A percentile compares a stretch with the other conserved stretches of the same genome.
phyloP scores from a whole-genome alignment of 2,113 vertebrate genomes.

The Oreochromis spilurus region DNA sequence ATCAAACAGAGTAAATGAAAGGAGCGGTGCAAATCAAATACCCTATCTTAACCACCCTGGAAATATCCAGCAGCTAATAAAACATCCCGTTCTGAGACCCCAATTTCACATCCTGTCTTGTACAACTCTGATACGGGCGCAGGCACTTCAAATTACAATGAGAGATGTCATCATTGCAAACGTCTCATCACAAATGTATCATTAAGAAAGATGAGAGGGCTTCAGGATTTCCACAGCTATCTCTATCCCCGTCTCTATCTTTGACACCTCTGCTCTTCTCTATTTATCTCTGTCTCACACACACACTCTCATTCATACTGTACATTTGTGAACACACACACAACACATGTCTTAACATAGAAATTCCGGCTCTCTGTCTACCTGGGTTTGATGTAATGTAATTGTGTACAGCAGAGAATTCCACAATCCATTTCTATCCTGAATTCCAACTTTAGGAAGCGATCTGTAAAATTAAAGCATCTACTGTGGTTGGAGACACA shows the following conservation, averaged over 20 bases:
- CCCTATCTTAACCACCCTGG: constrained; percentile 38
- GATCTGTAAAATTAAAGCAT: background rate
- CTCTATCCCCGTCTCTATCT: constrained; percentile 1
- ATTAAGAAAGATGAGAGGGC: constrained; percentile 29
- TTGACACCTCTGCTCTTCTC: background rate
- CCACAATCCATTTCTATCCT: background rate
- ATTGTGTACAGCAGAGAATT: background rate
- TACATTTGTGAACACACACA: background rate
- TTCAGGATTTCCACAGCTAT: constrained; percentile 12
- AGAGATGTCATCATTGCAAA: constrained; percentile 29
- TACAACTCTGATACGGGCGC: background rate
- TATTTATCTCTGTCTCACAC: background rate
- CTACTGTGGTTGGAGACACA: background rate
- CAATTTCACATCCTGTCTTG: constrained; percentile 35
- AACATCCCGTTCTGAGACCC: constrained; percentile 31
- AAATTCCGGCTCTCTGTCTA: background rate
- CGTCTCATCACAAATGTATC: constrained; percentile 18
- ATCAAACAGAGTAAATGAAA: constrained; percentile 57
- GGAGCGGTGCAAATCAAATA: constrained; percentile 51
- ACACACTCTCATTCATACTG: background rate
- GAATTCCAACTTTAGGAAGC: background rate
- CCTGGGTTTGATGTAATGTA: background rate
- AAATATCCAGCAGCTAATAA: constrained; percentile 47
- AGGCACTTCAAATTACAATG: constrained; percentile 33
- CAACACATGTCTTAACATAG: background rate